Evolutionary conservation across 2,888 invertebrate species (phyloP), one percentile per base, ranked within the genome.

Genomic region (Melanargia galathea): DNA sequence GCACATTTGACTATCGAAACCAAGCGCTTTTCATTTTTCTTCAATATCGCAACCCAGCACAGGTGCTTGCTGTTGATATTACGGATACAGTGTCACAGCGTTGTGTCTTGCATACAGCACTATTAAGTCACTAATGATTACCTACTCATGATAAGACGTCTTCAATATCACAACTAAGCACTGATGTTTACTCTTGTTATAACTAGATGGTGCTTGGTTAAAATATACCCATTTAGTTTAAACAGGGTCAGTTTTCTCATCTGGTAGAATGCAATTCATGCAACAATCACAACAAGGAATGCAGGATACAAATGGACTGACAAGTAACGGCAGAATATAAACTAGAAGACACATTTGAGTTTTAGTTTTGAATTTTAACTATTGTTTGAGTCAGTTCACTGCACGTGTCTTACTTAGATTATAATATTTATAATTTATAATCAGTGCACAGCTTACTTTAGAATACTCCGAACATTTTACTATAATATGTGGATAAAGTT

Each of bases 261-360:
- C 76, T n/a, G 72, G 69, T 0, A 80, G 64, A n/a, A 79, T 71
- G 6, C 64, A 70, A 45, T 79, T 70, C 72, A 80, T 75, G 20
- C 81, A 82, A 55, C 80, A 80, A 33, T 81, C 77, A 59, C 63
- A 80, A 16, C 76, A 80, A 0, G 81, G 80, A 40, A 79, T 74
- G 38, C 81, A 80, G 0, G 81, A 81, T 1, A 81, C 77, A 45
- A 78, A 82, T 0, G 80, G 81, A 64, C 79, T 79, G 0, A 78
- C 75, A 43, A 80, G 5, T 8, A 80, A 55, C 4, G 82, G 80
- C 18, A 79, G 54, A 22, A 81, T 71, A 30, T 70, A 78, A 3
- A 75, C 75, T 24, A 77, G 30, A 11, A 76, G 63, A 67, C 77
- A 78, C 77, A 79, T 79, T 70, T 64, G 63, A 18, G 10, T 40